Evolutionary conservation across 1,140 invertebrate genomes (phyloP).

Genomic region (Alviniconcha marisindica): DNA sequence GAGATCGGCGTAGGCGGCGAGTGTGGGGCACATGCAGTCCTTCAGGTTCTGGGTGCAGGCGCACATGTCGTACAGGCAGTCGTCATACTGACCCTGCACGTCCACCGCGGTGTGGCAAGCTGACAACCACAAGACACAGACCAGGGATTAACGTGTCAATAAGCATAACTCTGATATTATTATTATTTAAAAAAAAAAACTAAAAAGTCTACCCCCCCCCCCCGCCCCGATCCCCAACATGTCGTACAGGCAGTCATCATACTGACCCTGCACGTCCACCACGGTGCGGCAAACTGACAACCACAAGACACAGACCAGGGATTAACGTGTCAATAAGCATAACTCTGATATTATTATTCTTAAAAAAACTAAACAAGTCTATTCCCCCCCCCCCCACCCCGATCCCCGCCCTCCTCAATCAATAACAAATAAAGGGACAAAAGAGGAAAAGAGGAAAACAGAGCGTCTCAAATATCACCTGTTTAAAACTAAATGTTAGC

Average conservation of each 20-base stretch:
- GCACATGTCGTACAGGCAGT: conserved; percentile 92
- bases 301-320: conserved; percentile 54
- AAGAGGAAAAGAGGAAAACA: too few relatives aligned
- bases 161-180: too few relatives aligned
- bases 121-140: conserved; percentile 75
- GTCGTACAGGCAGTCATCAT: conserved; percentile 90
- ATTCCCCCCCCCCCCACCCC: too few relatives aligned
- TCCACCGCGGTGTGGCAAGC: conserved; percentile 89
- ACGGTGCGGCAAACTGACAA: conserved; percentile 85
- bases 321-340: not conserved
- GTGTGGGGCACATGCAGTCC: conserved; percentile 87
- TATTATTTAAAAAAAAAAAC: too few relatives aligned
- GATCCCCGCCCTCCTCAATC: too few relatives aligned
- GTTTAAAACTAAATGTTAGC: too few relatives aligned
- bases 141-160: not conserved
- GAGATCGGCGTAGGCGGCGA: conserved; percentile 87
- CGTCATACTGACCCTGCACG: conserved; percentile 85
- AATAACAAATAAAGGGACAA: too few relatives aligned
- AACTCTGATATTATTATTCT: too few relatives aligned
- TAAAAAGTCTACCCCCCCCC: too few relatives aligned
- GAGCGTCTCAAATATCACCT: too few relatives aligned
- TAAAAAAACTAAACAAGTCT: too few relatives aligned
- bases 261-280: conserved; percentile 87
- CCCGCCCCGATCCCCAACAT: too few relatives aligned
- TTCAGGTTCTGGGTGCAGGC: conserved; percentile 80